Base-by-base conservation (phyloP, 1,140 invertebrate species). In the Lordiphosa clarofinis region DNA sequence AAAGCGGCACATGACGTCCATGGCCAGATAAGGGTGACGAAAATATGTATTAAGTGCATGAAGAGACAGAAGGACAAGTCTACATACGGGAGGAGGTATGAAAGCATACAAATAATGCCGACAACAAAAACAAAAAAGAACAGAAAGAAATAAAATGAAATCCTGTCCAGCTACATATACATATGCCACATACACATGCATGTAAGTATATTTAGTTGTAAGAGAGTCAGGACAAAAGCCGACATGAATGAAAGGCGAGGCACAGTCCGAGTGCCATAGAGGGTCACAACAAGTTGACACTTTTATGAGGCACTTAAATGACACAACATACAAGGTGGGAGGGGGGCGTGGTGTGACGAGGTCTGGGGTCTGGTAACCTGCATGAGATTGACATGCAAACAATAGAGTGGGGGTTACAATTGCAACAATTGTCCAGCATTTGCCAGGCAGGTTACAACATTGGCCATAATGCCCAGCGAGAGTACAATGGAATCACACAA, bases 31-130 rank as follows among this genome's bases (percentile, higher is more conserved):
- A 82, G 76, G 78, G 76, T 76, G 76, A 82, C 76, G 84, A 84
- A 82, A 82, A 82, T 82, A 76, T 82, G 78, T 82, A 82, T 81
- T 84, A 84, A 76, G 76, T 81, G 76, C 71, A 71, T 47, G 66
- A 56, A 64, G 50, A 48, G 42, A 36, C 62, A 24, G 36, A 59
- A 47, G 55, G 63, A 52, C 35, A 43, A 49, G 37, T 24, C 56
- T 13, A 48, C 11, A 15, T 59, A 49, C 13, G 11, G 24, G 24
- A 44, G 24, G 31, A 46, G 43, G 43, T 46, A 46, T 46, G 43
- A 46, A 46, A 46, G 43, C 43, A 46, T 46, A 46, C 43, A 46
- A 46, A 46, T 46, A 46, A 46, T 33, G 11, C 43, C 24, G 11
- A 24, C 42, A 44, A 28, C 11, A 33, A 46, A 24, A 46, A 44